Conservation (phyloP, 2,797 vertebrate genomes). For the Heteromormyrus szaboi region DNA sequence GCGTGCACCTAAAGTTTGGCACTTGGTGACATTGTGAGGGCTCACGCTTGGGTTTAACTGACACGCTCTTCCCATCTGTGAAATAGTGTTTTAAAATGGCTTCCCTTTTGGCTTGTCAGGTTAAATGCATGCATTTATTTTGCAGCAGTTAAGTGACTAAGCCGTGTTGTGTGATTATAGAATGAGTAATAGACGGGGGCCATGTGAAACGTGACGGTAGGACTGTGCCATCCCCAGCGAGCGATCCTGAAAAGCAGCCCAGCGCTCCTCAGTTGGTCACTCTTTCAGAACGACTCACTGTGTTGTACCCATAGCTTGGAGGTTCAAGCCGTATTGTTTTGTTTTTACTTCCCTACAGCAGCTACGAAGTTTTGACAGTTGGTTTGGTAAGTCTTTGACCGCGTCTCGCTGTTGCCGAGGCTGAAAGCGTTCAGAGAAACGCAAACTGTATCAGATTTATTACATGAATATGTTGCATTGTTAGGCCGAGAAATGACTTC, state of each 20-base stretch:
- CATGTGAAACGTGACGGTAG: slow-evolving; percentile 6
- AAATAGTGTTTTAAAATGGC: neutral
- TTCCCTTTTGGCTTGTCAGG: neutral
- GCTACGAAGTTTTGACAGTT: neutral
- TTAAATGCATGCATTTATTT: neutral
- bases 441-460: neutral
- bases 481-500: neutral
- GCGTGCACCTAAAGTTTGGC: neutral
- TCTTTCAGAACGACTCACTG: neutral
- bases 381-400: neutral
- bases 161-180: neutral
- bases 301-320: neutral
- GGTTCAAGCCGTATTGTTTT: neutral
- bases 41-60: neutral
- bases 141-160: neutral
- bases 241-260: neutral
- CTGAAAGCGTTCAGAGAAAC: neutral
- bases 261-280: neutral
- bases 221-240: neutral
- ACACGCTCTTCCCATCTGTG: neutral
- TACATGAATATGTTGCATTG: neutral
- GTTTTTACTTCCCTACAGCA: neutral
- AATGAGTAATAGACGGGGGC: slow-evolving; percentile 9
- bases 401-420: neutral
- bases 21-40: neutral